Percentiles rank a stretch among this genome's conserved stretches.
Conservation (phyloP, 1,140 invertebrate species). For the Rhyacophila brunnea region DNA sequence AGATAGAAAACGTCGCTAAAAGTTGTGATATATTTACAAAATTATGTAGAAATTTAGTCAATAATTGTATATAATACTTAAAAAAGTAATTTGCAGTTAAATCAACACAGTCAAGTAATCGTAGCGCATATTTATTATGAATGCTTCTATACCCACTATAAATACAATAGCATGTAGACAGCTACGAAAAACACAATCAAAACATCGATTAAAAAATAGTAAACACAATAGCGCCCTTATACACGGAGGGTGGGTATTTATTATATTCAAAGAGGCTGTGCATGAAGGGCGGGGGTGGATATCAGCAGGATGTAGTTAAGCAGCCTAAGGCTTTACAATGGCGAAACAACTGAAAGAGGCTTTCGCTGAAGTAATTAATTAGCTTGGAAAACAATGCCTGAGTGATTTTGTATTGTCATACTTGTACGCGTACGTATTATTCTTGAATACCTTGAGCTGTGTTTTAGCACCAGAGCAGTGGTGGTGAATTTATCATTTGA, state of each 20-base stretch:
- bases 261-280: background rate
- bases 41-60: no score
- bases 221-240: background rate
- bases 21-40: no score
- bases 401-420: slow-evolving; percentile 25
- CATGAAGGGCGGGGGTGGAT: slow-evolving; percentile 10
- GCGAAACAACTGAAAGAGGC: slow-evolving; percentile 26
- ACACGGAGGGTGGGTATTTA: background rate
- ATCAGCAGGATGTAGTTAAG: slow-evolving; percentile 4
- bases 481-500: no score
- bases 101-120: no score
- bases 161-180: no score
- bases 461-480: background rate
- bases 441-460: background rate
- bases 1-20: no score
- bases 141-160: no score
- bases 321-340: slow-evolving; percentile 16
- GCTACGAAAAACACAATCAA: background rate
- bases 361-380: slow-evolving; percentile 34
- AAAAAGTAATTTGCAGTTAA: no score
- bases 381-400: slow-evolving; percentile 31
- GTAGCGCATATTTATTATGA: no score
- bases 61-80: no score
- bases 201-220: slow-evolving; percentile 5
- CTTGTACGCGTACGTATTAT: slow-evolving; percentile 3